Evolutionary conservation across 2,888 invertebrate species (phyloP), one percentile per base, ranked within the genome.

Genomic region (Prosopocoilus inquinatus): DNA sequence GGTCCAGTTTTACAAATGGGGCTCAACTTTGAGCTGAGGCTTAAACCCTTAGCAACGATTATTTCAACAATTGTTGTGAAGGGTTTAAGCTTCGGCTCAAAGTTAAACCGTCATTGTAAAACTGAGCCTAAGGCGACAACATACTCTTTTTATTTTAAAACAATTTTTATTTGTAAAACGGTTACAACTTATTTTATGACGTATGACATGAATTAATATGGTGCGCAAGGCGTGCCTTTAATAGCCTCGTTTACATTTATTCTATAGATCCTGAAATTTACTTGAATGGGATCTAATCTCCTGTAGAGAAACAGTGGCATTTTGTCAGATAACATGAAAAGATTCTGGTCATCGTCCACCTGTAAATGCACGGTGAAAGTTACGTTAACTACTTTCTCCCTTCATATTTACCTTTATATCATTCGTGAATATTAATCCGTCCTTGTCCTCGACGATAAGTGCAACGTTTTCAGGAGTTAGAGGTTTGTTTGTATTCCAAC

Each of bases 281-380:
- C 75, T 50, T 86, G 85, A 36, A 85, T 81, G 16, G 84, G 79
- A 70, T 90, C 84, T 50, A 91, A 75, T 7, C 79, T 78, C 62
- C 80, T 79, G 74, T 85, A 84, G 47, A 91, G 75, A 73, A 89
- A 91, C 7, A 82, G 79, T 0, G 91, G 90, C 82, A 91, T 84
- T 64, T 83, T 84, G 72, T 93, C 90, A 0, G 89, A 88, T 2
- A 92, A 80, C 9, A 91, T 82, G 90, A 91, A 92, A 8, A 90
- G 65, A 41, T 83, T 80, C 44, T 84, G 84, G 9, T 84, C 82
- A 16, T 73, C 70, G 63, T 41, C 41, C 36, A 36, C 36, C 36
- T 36, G 12, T 36, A 12, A 13, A 11, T 13, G 13, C 38, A 11
- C 38, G 4, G 38, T 5, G 38, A 38, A 38, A 38, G 38, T 38